phyloP scores from a whole-genome alignment of 2,888 invertebrate genomes.

The Lydus trimaculatus region DNA sequence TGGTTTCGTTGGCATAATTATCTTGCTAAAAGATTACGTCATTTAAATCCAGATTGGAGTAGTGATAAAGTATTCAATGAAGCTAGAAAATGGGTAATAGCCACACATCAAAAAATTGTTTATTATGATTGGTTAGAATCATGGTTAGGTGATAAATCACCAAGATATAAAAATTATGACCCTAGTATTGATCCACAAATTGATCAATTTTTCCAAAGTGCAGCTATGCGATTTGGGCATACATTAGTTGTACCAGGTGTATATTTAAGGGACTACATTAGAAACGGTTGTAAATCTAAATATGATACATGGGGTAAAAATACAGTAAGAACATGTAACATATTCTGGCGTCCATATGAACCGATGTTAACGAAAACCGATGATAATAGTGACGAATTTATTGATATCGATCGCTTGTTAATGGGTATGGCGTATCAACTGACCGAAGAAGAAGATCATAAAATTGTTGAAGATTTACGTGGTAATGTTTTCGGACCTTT shows the following conservation, averaged over 20 bases:
- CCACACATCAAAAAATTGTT: constrained; percentile 63
- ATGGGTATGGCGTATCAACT: constrained; percentile 66
- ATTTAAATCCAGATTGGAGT: constrained; percentile 53
- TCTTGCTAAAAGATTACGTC: constrained; percentile 57
- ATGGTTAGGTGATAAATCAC: constrained; percentile 53
- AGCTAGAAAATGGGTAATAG: constrained; percentile 66
- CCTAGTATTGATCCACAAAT: constrained; percentile 66
- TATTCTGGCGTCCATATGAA: constrained; percentile 64
- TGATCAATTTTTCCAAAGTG: constrained; percentile 68
- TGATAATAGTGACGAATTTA: constrained; percentile 39
- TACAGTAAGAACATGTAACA: constrained; percentile 63
- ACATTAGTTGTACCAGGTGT: constrained; percentile 67
- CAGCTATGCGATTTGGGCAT: constrained; percentile 69
- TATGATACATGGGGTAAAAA: constrained; percentile 44
- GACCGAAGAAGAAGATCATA: constrained; percentile 65
- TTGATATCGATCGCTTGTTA: constrained; percentile 63
- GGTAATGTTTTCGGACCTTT: constrained; percentile 66
- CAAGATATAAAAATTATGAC: constrained; percentile 59
- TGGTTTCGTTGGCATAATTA: constrained; percentile 67
- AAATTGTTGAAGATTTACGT: constrained; percentile 66
- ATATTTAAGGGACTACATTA: constrained; percentile 59
- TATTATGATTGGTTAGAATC: constrained; percentile 63
- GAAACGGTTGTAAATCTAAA: constrained; percentile 53
- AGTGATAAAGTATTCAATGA: constrained; percentile 64
- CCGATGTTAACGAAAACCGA: constrained; percentile 43